Evolutionary conservation across 2,113 vertebrate species (phyloP), one percentile per base, ranked within the genome.

Genomic region (Carollia perspicillata): DNA sequence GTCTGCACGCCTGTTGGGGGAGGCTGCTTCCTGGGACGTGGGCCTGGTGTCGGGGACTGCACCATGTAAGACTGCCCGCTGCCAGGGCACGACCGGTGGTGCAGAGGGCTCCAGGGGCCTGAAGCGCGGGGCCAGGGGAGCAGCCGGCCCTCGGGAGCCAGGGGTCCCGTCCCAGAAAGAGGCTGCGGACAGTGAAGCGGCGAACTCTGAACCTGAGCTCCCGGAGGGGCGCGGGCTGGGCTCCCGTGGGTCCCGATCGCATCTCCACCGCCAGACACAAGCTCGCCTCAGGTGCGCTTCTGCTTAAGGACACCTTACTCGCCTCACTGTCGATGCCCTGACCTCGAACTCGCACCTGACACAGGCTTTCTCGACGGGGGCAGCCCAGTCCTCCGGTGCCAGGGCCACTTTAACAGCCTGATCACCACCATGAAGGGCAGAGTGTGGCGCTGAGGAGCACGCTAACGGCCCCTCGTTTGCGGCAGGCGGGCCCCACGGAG

Each of bases 361-460:
- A 9, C 0, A 12, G 0, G 5, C 28, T 12, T 40, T 49, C 49
- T 22, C 17, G 0, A 4, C 0, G 14, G 68, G 16, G 26, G 12
- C 35, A 13, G 1, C 49, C 6, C 23, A 2, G 65, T 16, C 33
- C 18, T 44, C 68, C 3, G 0, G 16, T 2, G 10, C 7, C 0
- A 5, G 8, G 47, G 65, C 53, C 42, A 9, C 20, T n/a, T 51
- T 23, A 40, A 78, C 23, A 55, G 23, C 14, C 33, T 44, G 35
- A 5, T 13, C 37, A 30, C 83, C 68, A 35, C 28, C 42, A 71
- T 8, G 22, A 26, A 42, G 7, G 12, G 4, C 11, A 12, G 22
- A 51, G 10, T 0, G 4, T 1, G 4, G 40, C 60, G 13, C 80
- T 3, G 3, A 26, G 30, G 0, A 4, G 51, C 26, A n/a, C 22